These are phyloP conservation scores for Tetramorium parvispinum DNA, from an alignment of 1,140 invertebrate genomes.

Conservation along the genomic window DNA sequence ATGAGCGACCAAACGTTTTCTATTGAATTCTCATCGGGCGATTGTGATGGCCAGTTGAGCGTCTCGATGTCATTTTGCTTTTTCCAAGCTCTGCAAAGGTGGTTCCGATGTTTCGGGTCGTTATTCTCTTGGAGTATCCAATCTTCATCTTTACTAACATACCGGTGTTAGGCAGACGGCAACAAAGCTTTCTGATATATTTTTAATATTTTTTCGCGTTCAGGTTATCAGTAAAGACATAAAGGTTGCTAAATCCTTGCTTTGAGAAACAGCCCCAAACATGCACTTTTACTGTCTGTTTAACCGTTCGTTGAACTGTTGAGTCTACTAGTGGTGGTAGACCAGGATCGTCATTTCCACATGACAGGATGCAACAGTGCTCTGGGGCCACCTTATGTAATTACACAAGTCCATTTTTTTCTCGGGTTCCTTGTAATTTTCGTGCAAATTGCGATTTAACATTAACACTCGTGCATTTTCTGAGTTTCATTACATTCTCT, in stretches of 20 bases:
- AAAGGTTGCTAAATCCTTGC: background rate
- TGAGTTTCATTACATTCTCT: too few relatives aligned
- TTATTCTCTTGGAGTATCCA: background rate
- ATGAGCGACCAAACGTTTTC: background rate
- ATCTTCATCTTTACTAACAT: background rate
- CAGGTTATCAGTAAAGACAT: background rate
- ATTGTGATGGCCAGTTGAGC: background rate
- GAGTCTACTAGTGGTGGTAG: background rate
- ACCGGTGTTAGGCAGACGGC: background rate
- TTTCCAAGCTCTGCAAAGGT: background rate
- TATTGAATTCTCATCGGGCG: background rate
- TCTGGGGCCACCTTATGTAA: too few relatives aligned
- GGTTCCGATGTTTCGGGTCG: background rate
- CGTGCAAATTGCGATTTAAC: too few relatives aligned
- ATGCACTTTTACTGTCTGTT: constrained; percentile 1
- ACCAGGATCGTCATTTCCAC: background rate
- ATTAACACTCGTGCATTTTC: too few relatives aligned
- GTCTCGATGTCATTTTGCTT: background rate
- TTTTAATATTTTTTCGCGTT: background rate
- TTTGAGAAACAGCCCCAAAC: background rate
- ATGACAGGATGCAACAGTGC: too few relatives aligned
- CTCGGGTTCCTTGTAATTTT: too few relatives aligned
- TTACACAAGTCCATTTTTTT: too few relatives aligned
- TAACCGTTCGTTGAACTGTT: background rate
- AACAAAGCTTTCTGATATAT: background rate